phyloP scores from a whole-genome alignment of 2,113 vertebrate species.

The Pseudopipra pipra region DNA sequence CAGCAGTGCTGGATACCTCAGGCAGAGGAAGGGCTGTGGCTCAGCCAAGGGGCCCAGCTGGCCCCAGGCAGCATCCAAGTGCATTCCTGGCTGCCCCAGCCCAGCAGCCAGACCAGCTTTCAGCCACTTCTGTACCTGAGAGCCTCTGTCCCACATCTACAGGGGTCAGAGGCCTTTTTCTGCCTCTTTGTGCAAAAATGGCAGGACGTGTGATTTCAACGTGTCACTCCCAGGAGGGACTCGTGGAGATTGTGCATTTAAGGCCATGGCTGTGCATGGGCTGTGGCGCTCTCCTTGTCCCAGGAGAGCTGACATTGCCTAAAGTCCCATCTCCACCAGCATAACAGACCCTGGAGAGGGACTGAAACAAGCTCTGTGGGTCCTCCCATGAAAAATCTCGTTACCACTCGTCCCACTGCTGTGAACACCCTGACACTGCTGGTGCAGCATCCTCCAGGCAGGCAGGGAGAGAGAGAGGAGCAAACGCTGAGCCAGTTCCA shows the following conservation, averaged over 20 bases:
- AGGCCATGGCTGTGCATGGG: neutral
- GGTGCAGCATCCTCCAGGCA: neutral
- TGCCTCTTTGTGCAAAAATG: neutral
- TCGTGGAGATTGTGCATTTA: neutral
- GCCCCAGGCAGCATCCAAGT: neutral
- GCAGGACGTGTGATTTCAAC: neutral
- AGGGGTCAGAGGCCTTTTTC: neutral
- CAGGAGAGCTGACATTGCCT: neutral
- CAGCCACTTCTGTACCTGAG: neutral
- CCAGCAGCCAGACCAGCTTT: neutral
- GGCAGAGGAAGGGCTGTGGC: neutral
- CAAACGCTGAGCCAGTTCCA: neutral
- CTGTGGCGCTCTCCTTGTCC: neutral
- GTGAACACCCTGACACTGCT: neutral
- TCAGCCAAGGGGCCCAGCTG: neutral
- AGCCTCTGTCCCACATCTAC: neutral
- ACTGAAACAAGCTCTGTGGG: neutral
- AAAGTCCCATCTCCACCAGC: neutral
- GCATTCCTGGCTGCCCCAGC: fast-evolving
- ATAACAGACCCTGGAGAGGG: neutral
- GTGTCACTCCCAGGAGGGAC: neutral
- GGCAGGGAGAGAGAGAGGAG: neutral
- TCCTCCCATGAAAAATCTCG: neutral
- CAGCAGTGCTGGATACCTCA: fast-evolving
- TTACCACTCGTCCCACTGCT: neutral